These are phyloP conservation scores for Myripristis murdjan DNA, from an alignment of 2,797 vertebrate species.

Conservation along the genomic window DNA sequence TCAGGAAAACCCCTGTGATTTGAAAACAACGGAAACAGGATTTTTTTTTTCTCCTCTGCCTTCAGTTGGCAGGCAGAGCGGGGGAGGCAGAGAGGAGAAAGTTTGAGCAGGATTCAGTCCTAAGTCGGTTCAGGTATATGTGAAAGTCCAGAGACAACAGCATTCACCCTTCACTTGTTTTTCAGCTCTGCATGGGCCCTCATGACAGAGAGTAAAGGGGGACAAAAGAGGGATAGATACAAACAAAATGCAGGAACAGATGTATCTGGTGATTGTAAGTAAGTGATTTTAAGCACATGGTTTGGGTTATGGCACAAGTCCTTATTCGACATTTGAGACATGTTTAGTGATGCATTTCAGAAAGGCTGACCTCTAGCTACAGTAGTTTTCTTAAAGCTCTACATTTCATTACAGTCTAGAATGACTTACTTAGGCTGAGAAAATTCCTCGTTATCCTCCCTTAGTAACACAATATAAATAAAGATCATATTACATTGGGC, in stretches of 20 bases:
- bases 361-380: too few species aligned
- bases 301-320: too few species aligned
- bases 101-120: too few species aligned
- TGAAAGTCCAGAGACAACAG: too few species aligned
- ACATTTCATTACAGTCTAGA: neutral
- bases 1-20: conserved; percentile 56
- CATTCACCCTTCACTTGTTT: too few species aligned
- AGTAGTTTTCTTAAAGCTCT: neutral
- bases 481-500: conserved; percentile 41
- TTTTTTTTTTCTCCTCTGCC: conserved; percentile 26
- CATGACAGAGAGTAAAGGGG: neutral
- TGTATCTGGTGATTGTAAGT: neutral
- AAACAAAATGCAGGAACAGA: neutral
- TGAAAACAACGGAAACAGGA: conserved; percentile 22
- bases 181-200: too few species aligned
- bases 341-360: too few species aligned
- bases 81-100: neutral
- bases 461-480: conserved; percentile 6
- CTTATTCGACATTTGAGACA: too few species aligned
- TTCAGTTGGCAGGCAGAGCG: neutral
- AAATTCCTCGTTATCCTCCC: neutral
- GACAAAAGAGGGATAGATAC: too few species aligned
- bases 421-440: neutral
- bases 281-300: too few species aligned
- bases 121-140: too few species aligned